Percentiles rank a stretch among this genome's conserved stretches.
Conservation (phyloP, 2,113 vertebrate genomes). For the Mobula birostris region DNA sequence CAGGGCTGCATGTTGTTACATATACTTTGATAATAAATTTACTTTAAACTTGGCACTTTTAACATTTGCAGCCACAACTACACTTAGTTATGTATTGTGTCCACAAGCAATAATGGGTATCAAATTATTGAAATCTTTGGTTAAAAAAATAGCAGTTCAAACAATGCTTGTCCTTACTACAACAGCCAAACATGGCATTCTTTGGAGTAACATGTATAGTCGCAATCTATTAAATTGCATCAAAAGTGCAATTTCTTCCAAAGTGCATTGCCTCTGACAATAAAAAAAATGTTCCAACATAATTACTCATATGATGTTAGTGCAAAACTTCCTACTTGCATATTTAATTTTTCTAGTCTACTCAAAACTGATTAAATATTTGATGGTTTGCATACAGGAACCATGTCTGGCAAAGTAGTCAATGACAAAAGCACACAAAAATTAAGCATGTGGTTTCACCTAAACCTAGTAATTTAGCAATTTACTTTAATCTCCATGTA, state of each 20-base stretch:
- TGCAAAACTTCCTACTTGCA: no score
- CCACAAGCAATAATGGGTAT: no score
- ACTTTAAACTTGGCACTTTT: no score
- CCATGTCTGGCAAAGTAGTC: background rate
- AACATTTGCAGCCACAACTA: no score
- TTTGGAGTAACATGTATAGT: background rate
- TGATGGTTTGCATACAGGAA: no score
- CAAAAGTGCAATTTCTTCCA: background rate
- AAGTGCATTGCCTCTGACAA: background rate
- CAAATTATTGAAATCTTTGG: background rate
- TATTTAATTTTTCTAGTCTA: no score
- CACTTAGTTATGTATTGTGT: no score
- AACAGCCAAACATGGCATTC: background rate
- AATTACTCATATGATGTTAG: no score
- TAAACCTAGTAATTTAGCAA: no score
- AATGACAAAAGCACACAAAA: background rate
- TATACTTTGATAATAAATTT: no score
- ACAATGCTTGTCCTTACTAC: background rate
- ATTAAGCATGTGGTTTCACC: background rate
- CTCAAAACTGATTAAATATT: background rate
- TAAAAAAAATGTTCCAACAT: background rate
- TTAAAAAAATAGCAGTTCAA: background rate
- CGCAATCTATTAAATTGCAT: background rate
- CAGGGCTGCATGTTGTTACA: no score
- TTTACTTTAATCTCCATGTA: no score